Evolutionary conservation across 2,113 vertebrate species (phyloP).

Genomic region (Naja naja): DNA sequence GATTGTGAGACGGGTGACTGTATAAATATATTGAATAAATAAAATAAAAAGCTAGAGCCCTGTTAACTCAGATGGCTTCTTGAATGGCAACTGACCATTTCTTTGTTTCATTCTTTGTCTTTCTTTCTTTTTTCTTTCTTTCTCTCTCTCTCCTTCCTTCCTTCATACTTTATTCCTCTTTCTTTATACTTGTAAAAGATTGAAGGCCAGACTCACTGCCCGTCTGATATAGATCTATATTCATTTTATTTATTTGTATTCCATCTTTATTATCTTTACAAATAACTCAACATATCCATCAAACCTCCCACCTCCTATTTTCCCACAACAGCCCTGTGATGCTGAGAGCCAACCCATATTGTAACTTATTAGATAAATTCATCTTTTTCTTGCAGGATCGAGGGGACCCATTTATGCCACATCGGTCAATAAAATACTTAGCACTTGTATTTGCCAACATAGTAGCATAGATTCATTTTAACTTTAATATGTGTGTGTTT

Average conservation of each 20-base stretch:
- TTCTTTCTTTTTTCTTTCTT: not conserved
- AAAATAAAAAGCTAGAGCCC: not conserved
- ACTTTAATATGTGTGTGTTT: not conserved
- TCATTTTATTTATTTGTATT: not conserved
- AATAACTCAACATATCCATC: not conserved
- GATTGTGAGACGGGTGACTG: not conserved
- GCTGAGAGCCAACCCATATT: not conserved
- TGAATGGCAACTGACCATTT: not conserved
- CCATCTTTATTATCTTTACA: not conserved
- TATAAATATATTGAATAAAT: not conserved
- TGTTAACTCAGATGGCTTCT: not conserved
- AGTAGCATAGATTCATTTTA: not conserved
- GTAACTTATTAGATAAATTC: not conserved
- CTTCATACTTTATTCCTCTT: not conserved
- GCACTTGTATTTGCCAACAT: not conserved
- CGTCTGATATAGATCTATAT: not conserved
- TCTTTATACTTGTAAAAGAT: not conserved
- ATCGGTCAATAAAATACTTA: not conserved
- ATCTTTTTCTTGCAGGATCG: not conserved
- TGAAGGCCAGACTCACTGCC: not conserved
- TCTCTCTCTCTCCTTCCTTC: not conserved
- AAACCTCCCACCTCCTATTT: not conserved
- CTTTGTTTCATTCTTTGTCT: not conserved
- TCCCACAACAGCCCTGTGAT: not conserved
- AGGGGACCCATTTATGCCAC: not conserved